Evolutionary conservation across 92 coral and sea anemone species (phyloP).

Genomic region (Porites divaricata): DNA sequence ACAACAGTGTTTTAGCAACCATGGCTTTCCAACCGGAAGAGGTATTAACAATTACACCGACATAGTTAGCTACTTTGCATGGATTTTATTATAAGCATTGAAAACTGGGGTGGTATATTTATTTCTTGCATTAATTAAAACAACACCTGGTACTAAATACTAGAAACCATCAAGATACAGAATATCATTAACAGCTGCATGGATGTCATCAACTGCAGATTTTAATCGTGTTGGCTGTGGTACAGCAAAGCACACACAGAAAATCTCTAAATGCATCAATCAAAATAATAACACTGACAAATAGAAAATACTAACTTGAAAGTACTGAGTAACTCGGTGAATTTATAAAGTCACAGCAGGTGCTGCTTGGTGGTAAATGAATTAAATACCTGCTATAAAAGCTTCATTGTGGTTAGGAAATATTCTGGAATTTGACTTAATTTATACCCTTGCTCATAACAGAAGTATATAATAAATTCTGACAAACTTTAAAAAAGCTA

Average conservation of each 20-base stretch:
- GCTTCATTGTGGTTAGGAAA: not conserved
- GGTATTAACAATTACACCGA: no score
- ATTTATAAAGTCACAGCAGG: slow-evolving; percentile 10
- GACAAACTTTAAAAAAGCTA: no score
- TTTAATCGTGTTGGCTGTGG: no score
- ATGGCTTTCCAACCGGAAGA: not conserved
- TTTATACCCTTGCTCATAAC: no score
- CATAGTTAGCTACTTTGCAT: no score
- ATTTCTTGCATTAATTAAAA: not conserved
- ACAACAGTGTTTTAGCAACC: not conserved
- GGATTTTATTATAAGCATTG: not conserved
- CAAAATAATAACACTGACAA: not conserved
- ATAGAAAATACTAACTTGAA: not conserved
- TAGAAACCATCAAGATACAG: not conserved
- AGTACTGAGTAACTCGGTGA: not conserved
- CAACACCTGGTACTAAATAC: slow-evolving; percentile 19
- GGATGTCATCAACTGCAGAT: not conserved
- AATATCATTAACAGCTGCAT: not conserved
- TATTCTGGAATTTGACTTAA: not conserved
- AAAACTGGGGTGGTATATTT: not conserved
- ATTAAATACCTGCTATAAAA: slow-evolving; percentile 31
- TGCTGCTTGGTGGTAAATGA: not conserved
- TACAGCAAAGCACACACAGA: no score
- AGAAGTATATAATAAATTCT: no score
- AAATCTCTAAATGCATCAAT: no score